Base-by-base conservation (phyloP, 2,797 vertebrate genomes). In the Sebastes taczanowskii region DNA sequence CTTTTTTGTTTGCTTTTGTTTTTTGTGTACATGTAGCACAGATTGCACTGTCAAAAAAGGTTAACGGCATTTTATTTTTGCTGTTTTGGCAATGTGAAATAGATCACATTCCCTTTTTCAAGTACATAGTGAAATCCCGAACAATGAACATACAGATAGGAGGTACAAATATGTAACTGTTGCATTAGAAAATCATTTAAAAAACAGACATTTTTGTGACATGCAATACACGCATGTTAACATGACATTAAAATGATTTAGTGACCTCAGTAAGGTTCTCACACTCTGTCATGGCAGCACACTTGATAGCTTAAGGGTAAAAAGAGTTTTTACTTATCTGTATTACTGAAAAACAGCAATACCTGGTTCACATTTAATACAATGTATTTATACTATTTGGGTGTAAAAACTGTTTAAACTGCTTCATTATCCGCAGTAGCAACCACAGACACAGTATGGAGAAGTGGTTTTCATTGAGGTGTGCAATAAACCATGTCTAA, bases 91-190 rank as follows among this genome's bases (percentile, higher is more conserved):
- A 68, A 56, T 22, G 11, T 63, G 38, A 52, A 64, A 71, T 0
- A 35, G 5, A 32, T 30, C 6, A 55, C 67, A 74, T 42, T 82
- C 65, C 81, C 83, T 77, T 86, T 3, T 74, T 65, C 10, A 20
- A 55, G 22, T 23, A 27, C 30, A 68, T 9, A 13, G 0, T 63
- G 2, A 73, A 52, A 42, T 20, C 0, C 49, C 11, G 4, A 49
- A 76, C 14, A 4, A 55, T 16, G 14, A 64, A 55, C 55, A 61
- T 25, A 74, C 29, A 38, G 8, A 64, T 10, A 35, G n/a, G 7
- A 55, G 14, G 16, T 20, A 70, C 10, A 74, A 27, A 67, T 56
- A 63, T n/a, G 42, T 46, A 9, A 67, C 3, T n/a, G 11, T 38
- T 59, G 56, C 7, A 8, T 52, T 18, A 14, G 1, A 69, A 34